A percentile compares a stretch with the other conserved stretches of the same genome.
Evolutionary conservation across 2,888 invertebrate genomes (phyloP).

Genomic region (Cephus runcator): DNA sequence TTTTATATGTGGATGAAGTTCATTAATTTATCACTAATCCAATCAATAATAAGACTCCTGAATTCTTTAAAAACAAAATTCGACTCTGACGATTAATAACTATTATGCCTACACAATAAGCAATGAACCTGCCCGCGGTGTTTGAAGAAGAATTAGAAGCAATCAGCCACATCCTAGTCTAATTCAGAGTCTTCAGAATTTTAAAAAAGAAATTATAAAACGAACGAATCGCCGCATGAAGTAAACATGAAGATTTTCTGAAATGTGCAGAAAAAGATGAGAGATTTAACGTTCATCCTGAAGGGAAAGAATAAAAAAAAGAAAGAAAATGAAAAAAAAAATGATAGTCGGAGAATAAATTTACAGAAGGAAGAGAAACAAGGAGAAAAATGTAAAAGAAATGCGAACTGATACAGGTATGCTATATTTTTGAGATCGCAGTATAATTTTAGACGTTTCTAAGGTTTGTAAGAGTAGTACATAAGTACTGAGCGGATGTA

Average conservation of each 20-base stretch:
- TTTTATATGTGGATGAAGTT: neutral
- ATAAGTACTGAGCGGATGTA: conserved; percentile 41
- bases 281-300: conserved; percentile 10
- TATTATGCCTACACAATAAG: too few relatives aligned
- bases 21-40: neutral
- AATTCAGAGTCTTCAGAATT: neutral
- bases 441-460: conserved; percentile 62
- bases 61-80: neutral
- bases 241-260: neutral
- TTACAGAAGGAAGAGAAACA: neutral
- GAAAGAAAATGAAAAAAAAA: neutral
- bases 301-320: conserved; percentile 7
- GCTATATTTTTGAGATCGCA: conserved; percentile 64
- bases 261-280: conserved; percentile 15
- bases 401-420: conserved; percentile 44
- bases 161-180: neutral
- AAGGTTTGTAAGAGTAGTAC: conserved; percentile 61
- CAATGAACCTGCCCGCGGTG: neutral
- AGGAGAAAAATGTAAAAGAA: conserved; percentile 13
- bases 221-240: neutral
- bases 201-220: neutral
- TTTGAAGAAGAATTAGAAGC: neutral
- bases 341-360: conserved; percentile 16
- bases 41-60: neutral
- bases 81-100: too few relatives aligned